Evolutionary conservation across 2,113 vertebrate genomes (phyloP), one percentile per base, ranked within the genome.

Genomic region (Colaptes auratus): DNA sequence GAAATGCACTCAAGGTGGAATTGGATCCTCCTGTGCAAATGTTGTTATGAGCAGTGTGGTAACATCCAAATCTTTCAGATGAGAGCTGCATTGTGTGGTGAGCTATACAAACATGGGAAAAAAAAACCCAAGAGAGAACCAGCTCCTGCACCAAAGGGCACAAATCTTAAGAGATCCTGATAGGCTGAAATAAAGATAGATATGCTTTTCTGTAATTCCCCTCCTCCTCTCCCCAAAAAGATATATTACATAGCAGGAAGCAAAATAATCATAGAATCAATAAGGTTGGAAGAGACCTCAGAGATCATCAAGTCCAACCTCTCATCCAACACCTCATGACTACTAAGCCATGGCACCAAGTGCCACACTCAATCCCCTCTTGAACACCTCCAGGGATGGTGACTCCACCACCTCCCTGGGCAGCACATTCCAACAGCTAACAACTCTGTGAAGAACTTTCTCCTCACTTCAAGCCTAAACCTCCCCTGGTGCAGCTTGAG

Each of bases 231-330:
- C 70, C 20, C 27, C 4, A 76, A 42, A 59, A 27, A 66, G 61
- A 46, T 16, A 21, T 87, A 95, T 89, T 90, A 46, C 27, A 66
- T 66, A 89, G 70, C 82, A 95, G 86, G 66, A 95, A 86, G 30
- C 75, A 86, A 35, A 94, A 55, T 82, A 93, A 97, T 71, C 89
- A n/a, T n/a, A n/a, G n/a, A n/a, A n/a, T n/a, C n/a, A 39, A 39
- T 39, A 39, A 39, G 39, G 39, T 39, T 39, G 39, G 39, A 39
- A 39, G 12, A 39, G 39, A 39, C 39, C 39, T 39, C 39, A 39
- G 12, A 11, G 39, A 39, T 39, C 39, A 39, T 39, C 39, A 12
- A 39, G 39, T 39, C 39, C 39, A 39, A 39, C 39, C 39, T 39
- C 10, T 39, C 39, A 39, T 11, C 39, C 39, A 39, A 11, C 39